Conservation (phyloP, 2,888 invertebrate genomes). For the Helleia helle region DNA sequence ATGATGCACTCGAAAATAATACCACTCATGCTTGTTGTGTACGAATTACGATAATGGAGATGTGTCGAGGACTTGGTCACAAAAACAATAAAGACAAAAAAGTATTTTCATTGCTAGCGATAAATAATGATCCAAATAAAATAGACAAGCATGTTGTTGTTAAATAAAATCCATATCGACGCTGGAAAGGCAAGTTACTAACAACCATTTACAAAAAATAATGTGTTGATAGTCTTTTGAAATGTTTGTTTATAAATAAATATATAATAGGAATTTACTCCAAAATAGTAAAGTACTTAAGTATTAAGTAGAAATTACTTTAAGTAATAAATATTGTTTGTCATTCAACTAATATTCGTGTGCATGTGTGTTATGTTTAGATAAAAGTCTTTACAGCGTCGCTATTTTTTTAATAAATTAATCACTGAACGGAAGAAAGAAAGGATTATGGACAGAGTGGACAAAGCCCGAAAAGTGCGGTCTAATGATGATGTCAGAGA, state of each 20-base stretch:
- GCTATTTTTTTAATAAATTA: constrained; percentile 33
- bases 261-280: no score
- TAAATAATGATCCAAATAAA: constrained; percentile 38
- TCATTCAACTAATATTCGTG: no score
- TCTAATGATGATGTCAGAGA: constrained; percentile 70
- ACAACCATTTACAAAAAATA: background rate
- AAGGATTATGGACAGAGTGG: constrained; percentile 43
- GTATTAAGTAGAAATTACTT: no score
- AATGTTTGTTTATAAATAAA: background rate
- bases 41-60: constrained; percentile 37
- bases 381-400: constrained; percentile 5
- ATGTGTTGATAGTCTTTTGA: background rate
- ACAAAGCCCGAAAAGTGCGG: constrained; percentile 60
- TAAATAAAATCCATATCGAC: constrained; percentile 26
- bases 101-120: constrained; percentile 49
- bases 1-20: constrained; percentile 61
- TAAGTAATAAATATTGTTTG: no score
- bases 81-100: constrained; percentile 9
- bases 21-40: constrained; percentile 62
- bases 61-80: constrained; percentile 27
- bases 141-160: constrained; percentile 53
- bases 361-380: no score
- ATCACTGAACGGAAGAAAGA: constrained; percentile 45
- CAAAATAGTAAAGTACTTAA: no score
- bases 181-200: constrained; percentile 1